Conservation (phyloP, 2,797 vertebrate species). For the Sitta carolinensis region DNA sequence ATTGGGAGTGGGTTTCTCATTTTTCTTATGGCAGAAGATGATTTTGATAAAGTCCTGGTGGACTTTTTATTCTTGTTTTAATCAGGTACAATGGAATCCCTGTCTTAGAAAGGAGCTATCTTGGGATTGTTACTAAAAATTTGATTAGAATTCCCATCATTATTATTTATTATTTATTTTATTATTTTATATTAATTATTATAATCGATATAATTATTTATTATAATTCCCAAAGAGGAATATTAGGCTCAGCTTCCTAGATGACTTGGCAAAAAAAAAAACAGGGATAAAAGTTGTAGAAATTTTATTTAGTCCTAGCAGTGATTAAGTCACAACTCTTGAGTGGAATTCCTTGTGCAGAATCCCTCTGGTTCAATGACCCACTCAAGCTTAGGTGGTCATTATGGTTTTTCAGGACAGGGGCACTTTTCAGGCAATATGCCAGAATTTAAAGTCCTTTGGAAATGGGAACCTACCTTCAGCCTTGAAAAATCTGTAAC, state of each 20-base stretch:
- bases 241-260: neutral
- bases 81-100: neutral
- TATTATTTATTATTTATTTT: too few relatives aligned
- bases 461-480: neutral
- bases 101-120: neutral
- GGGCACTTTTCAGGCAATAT: neutral
- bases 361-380: neutral
- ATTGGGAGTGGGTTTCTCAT: rapidly evolving
- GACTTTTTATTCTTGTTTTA: neutral
- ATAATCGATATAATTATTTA: too few relatives aligned
- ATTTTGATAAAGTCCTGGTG: neutral
- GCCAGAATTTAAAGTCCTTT: neutral
- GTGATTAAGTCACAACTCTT: neutral
- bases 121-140: neutral
- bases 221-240: neutral
- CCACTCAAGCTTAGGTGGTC: too few relatives aligned
- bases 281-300: neutral
- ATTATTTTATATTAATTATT: too few relatives aligned
- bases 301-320: neutral
- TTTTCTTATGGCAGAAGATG: neutral
- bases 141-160: neutral
- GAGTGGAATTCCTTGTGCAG: neutral
- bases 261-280: neutral
- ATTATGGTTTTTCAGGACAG: neutral
- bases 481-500: neutral